Evolutionary conservation across 2,888 invertebrate species (phyloP).

Genomic region (Trichopria drosophilae): DNA sequence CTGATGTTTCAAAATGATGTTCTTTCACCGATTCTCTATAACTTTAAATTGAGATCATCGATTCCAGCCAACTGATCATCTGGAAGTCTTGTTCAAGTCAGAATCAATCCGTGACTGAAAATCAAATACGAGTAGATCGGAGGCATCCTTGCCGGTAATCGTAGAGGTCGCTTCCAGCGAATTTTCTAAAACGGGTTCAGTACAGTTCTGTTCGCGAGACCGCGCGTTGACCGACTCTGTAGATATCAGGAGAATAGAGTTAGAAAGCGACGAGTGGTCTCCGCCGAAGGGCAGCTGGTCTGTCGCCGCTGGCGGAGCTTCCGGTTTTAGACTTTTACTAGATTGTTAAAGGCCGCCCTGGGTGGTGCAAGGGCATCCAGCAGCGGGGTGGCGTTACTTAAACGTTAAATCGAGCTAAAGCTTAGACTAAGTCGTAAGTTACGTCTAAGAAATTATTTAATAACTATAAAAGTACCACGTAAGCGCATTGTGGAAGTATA

Average conservation of each 20-base stretch:
- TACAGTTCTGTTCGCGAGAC: slow-evolving; percentile 17
- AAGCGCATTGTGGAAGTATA: too few relatives aligned
- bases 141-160: too few relatives aligned
- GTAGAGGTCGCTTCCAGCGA: too few relatives aligned
- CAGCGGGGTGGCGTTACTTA: slow-evolving; percentile 43
- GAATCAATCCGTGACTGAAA: too few relatives aligned
- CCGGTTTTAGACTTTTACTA: slow-evolving; percentile 52
- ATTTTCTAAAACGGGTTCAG: too few relatives aligned
- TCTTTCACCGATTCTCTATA: too few relatives aligned
- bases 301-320: slow-evolving; percentile 50
- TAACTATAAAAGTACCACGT: slow-evolving; percentile 15
- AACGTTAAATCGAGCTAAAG: slow-evolving; percentile 45
- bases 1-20: too few relatives aligned
- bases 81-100: too few relatives aligned
- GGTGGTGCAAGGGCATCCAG: slow-evolving; percentile 45
- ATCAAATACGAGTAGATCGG: too few relatives aligned
- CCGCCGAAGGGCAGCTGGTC: slow-evolving; percentile 51
- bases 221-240: slow-evolving; percentile 18
- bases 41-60: too few relatives aligned
- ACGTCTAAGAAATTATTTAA: slow-evolving; percentile 44
- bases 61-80: too few relatives aligned
- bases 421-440: slow-evolving; percentile 43
- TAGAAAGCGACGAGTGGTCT: slow-evolving; percentile 23
- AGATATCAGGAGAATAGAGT: neutral
- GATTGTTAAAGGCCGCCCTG: slow-evolving; percentile 49